phyloP scores from a whole-genome alignment of 1,140 invertebrate species.

The Caenorhabditis latens region DNA sequence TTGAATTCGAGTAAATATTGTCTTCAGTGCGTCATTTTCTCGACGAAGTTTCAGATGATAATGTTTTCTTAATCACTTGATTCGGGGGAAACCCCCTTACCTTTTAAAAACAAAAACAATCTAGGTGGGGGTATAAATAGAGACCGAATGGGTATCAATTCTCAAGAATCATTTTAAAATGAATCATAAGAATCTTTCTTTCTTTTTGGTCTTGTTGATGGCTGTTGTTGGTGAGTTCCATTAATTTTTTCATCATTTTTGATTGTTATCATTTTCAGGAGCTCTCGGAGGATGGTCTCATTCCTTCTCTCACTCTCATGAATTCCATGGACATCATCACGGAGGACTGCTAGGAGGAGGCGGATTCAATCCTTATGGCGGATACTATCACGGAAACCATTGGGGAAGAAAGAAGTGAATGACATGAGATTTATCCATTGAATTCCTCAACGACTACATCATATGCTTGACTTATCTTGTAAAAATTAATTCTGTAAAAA shows the following conservation, averaged over 20 bases:
- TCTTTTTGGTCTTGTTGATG: slow-evolving; percentile 17
- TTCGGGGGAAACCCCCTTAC: not conserved
- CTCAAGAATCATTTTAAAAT: not conserved
- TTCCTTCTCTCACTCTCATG: slow-evolving; percentile 29
- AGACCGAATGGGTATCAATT: not conserved
- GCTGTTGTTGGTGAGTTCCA: slow-evolving; percentile 8
- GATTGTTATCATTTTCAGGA: not conserved
- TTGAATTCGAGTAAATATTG: not conserved
- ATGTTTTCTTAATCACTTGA: not conserved
- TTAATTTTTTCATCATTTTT: not conserved
- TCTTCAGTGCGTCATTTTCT: not conserved
- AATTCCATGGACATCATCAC: slow-evolving; percentile 20
- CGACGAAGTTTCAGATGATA: not conserved
- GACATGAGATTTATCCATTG: not conserved
- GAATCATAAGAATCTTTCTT: not conserved
- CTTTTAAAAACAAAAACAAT: not conserved
- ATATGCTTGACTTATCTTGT: no score
- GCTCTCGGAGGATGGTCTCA: not conserved
- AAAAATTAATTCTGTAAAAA: no score
- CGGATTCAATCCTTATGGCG: slow-evolving; percentile 21
- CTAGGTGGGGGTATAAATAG: not conserved
- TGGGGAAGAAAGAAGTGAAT: slow-evolving; percentile 24
- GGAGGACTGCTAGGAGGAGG: not conserved
- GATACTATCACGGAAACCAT: not conserved
- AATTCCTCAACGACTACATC: not conserved